These are phyloP conservation scores for Murina feae DNA, from an alignment of 2,113 vertebrate species.

Conservation along the genomic window DNA sequence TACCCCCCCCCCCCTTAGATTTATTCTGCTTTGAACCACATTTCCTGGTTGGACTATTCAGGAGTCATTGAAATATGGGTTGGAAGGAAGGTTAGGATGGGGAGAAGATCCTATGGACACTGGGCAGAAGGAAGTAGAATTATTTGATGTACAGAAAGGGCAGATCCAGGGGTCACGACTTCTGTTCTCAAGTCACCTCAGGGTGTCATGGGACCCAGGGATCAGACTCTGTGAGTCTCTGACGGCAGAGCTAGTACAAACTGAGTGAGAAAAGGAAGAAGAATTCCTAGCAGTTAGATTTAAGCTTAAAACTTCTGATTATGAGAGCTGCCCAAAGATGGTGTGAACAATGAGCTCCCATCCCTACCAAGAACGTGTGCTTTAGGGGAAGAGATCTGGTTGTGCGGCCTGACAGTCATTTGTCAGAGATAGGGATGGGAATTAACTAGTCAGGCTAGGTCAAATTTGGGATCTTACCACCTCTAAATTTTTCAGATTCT, in stretches of 20 bases:
- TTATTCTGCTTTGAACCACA: constrained; percentile 21
- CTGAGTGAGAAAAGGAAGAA: background rate
- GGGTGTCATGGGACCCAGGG: background rate
- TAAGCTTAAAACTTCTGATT: background rate
- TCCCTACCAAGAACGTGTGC: background rate
- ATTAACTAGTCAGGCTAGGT: background rate
- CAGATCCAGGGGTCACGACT: background rate
- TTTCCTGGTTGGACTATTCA: background rate
- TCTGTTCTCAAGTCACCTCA: constrained; percentile 20
- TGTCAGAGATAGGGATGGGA: background rate
- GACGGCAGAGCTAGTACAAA: background rate
- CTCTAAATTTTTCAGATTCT: constrained; percentile 21
- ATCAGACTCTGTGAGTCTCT: background rate
- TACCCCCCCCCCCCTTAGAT: background rate
- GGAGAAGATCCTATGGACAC: background rate
- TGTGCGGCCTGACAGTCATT: background rate
- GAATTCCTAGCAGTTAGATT: background rate
- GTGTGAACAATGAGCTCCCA: background rate
- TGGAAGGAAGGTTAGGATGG: background rate
- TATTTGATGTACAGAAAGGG: background rate
- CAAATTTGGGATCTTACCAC: background rate
- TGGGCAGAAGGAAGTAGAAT: background rate
- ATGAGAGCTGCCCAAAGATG: background rate
- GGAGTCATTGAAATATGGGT: background rate
- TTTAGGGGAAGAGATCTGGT: constrained; percentile 12